Evolutionary conservation across 2,888 invertebrate species (phyloP).

Genomic region (Hydroisotoma schaefferi): DNA sequence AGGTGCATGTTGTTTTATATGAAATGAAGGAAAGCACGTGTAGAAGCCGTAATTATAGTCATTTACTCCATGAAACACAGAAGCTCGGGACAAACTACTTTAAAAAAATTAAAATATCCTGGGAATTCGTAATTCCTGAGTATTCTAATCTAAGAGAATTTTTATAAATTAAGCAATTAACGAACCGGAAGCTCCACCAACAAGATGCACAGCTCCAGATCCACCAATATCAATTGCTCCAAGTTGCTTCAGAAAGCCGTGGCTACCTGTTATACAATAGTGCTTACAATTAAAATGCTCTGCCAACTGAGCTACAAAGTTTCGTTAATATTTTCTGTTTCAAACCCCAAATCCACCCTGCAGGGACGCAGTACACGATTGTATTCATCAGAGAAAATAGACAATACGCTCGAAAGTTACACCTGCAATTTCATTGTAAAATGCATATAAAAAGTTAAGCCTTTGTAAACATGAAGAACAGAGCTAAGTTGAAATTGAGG

Average conservation of each 20-base stretch:
- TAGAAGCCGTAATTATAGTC: too few species aligned
- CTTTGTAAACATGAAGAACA: too few species aligned
- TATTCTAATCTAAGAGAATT: too few species aligned
- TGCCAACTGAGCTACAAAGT: background rate
- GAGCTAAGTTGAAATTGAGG: too few species aligned
- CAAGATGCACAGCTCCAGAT: constrained; percentile 83
- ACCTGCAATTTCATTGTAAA: constrained; percentile 59
- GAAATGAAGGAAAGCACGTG: too few species aligned
- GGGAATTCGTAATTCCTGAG: too few species aligned
- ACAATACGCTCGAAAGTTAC: constrained; percentile 87
- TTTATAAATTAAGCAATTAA: background rate
- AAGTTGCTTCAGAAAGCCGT: constrained; percentile 76
- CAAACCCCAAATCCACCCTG: constrained; percentile 91
- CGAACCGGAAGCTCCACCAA: constrained; percentile 61
- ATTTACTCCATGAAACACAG: too few species aligned
- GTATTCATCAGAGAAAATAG: constrained; percentile 85
- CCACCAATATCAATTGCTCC: constrained; percentile 92
- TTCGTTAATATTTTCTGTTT: constrained; percentile 11
- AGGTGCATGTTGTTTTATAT: too few species aligned
- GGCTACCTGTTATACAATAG: too few species aligned
- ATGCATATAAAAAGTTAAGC: too few species aligned
- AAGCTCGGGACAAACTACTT: too few species aligned
- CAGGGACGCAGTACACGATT: constrained; percentile 83
- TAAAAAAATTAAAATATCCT: too few species aligned
- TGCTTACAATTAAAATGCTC: background rate